Percentiles rank a stretch among this genome's conserved stretches.
Conservation (phyloP, 2,113 vertebrate species). For the Thryonomys swinderianus region DNA sequence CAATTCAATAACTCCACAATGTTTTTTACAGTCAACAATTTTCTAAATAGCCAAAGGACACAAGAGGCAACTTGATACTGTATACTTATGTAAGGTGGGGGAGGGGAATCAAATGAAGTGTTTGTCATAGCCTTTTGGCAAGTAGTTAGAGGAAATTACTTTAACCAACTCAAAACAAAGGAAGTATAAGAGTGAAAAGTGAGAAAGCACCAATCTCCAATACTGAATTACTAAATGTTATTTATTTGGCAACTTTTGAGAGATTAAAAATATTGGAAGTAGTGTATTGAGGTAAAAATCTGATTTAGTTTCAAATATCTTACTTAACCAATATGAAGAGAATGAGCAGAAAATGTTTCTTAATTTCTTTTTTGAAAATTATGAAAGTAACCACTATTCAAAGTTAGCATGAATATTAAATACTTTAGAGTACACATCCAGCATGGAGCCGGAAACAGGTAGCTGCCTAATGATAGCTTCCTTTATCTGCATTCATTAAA, state of each 20-base stretch:
- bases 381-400: not conserved
- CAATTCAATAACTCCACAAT: not conserved
- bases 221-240: not conserved
- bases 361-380: not conserved
- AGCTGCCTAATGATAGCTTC: not conserved
- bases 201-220: not conserved
- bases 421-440: not conserved
- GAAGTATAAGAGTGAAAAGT: not conserved
- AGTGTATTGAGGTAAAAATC: not conserved
- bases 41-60: not conserved
- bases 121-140: not conserved
- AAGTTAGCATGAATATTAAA: not conserved
- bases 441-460: not conserved
- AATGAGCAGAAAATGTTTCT: not conserved
- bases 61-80: not conserved
- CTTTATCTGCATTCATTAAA: not conserved
- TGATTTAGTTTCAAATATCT: not conserved
- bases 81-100: not conserved
- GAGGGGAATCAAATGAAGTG: not conserved
- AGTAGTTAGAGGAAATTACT: not conserved
- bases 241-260: not conserved
- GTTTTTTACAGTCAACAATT: not conserved
- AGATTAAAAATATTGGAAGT: not conserved
- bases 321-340: not conserved
- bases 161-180: conserved; percentile 25